phyloP scores from a whole-genome alignment of 2,797 vertebrate genomes.

The Pipistrellus pipistrellus region DNA sequence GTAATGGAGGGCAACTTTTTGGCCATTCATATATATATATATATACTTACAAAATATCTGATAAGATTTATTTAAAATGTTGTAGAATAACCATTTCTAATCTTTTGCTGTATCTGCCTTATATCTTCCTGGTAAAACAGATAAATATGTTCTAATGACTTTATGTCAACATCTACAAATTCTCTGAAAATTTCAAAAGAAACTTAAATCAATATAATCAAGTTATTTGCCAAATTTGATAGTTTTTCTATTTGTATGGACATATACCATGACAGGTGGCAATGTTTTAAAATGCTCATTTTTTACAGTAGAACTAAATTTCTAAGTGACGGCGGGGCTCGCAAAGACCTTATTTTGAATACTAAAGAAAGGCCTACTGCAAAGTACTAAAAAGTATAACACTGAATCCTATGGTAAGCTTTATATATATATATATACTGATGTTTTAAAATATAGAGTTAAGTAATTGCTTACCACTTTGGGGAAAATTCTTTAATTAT shows the following conservation, averaged over 20 bases:
- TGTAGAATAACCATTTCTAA: slow-evolving; percentile 68
- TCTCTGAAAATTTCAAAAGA: slow-evolving; percentile 62
- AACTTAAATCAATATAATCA: slow-evolving; percentile 55
- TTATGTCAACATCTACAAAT: slow-evolving; percentile 61
- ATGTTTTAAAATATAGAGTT: slow-evolving; percentile 80
- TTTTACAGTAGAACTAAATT: slow-evolving; percentile 17
- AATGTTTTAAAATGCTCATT: slow-evolving; percentile 44
- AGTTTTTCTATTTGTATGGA: slow-evolving; percentile 30
- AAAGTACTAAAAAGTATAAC: slow-evolving; percentile 70
- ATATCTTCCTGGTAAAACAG: slow-evolving; percentile 54
- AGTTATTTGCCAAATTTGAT: slow-evolving; percentile 38
- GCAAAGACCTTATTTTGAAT: slow-evolving; percentile 62
- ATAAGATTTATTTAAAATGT: slow-evolving; percentile 70
- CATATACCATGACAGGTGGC: not conserved
- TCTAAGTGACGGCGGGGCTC: slow-evolving; percentile 7
- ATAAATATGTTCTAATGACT: slow-evolving; percentile 52
- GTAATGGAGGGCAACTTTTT: slow-evolving; percentile 72
- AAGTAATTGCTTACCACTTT: slow-evolving; percentile 64
- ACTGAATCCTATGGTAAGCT: slow-evolving; percentile 83
- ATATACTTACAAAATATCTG: slow-evolving; percentile 63
- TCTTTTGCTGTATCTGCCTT: slow-evolving; percentile 64
- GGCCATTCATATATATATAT: slow-evolving; percentile 59
- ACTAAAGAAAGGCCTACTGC: slow-evolving; percentile 58
- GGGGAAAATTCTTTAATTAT: slow-evolving; percentile 74
- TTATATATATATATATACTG: slow-evolving; percentile 73